A percentile compares a stretch with the other conserved stretches of the same genome.
Evolutionary conservation across 2,797 vertebrate species (phyloP).

Genomic region (Siniperca undulata): DNA sequence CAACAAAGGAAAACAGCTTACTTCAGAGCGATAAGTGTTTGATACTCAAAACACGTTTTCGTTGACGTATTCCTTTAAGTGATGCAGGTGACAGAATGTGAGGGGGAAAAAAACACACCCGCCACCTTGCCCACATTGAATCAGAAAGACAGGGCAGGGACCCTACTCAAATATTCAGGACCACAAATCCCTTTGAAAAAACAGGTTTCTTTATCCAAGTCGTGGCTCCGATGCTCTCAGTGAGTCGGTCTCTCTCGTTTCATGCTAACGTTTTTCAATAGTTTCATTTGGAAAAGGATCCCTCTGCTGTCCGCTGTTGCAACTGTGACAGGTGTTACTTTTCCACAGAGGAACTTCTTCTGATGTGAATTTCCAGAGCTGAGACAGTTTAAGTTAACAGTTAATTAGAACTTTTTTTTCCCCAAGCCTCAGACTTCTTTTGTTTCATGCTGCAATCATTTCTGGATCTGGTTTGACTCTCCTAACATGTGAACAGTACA

Average conservation of each 20-base stretch:
- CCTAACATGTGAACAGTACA: not conserved
- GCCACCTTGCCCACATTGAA: not conserved
- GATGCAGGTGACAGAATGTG: not conserved
- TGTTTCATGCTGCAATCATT: conserved; percentile 15
- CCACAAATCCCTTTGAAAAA: not conserved
- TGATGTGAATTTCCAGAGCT: not conserved
- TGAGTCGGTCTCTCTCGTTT: not conserved
- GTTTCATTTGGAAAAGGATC: not conserved
- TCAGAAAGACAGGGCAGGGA: not conserved
- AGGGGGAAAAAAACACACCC: too few relatives aligned
- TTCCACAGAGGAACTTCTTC: not conserved
- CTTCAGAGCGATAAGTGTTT: not conserved
- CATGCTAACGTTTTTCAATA: not conserved
- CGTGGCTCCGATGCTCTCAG: not conserved
- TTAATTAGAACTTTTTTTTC: not conserved
- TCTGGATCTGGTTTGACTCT: conserved; percentile 4
- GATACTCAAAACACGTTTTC: not conserved
- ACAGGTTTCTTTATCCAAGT: not conserved
- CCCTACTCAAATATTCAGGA: conserved; percentile 12
- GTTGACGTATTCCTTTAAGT: not conserved
- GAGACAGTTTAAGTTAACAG: not conserved
- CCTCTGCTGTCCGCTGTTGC: not conserved
- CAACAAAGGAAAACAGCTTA: not conserved
- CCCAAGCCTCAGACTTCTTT: not conserved
- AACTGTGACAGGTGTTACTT: conserved; percentile 2